Conservation (phyloP, 1,140 invertebrate genomes). For the Saccostrea glomerata region DNA sequence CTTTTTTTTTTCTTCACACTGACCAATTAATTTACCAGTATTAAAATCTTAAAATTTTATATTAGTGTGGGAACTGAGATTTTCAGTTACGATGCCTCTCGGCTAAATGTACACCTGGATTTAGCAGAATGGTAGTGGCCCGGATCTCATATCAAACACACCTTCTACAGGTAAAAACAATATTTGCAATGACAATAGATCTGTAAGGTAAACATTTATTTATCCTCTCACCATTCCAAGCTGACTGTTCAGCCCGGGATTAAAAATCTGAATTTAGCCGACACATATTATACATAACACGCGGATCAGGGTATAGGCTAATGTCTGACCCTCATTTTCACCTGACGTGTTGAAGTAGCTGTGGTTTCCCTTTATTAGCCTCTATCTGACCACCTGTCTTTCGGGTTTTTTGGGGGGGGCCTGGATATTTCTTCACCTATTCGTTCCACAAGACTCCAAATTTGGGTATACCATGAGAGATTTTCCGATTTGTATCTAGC, state of each 20-base stretch:
- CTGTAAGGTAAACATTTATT: constrained; percentile 32
- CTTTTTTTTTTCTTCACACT: too few species aligned
- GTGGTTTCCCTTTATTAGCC: background rate
- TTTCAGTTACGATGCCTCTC: background rate
- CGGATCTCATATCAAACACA: constrained; percentile 24
- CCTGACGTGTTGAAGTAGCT: constrained; percentile 26
- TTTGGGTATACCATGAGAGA: background rate
- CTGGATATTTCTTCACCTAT: constrained; percentile 7
- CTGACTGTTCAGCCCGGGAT: constrained; percentile 23
- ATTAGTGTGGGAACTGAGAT: background rate
- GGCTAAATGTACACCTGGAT: constrained; percentile 30
- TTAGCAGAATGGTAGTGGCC: constrained; percentile 21
- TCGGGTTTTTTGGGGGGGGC: background rate
- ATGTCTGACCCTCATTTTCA: constrained; percentile 27
- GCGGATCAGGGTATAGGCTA: background rate
- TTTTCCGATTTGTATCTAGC: constrained; percentile 1
- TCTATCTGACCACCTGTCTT: constrained; percentile 23
- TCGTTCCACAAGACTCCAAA: background rate
- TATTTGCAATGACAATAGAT: constrained; percentile 37
- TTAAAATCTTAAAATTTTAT: background rate
- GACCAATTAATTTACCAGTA: background rate
- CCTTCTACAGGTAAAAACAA: constrained; percentile 34
- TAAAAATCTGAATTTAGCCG: constrained; percentile 27
- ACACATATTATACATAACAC: background rate
- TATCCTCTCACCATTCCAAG: constrained; percentile 22